phyloP scores from a whole-genome alignment of 30 jellyfish, hydroid and myxozoan species.

The Mastigias papua region DNA sequence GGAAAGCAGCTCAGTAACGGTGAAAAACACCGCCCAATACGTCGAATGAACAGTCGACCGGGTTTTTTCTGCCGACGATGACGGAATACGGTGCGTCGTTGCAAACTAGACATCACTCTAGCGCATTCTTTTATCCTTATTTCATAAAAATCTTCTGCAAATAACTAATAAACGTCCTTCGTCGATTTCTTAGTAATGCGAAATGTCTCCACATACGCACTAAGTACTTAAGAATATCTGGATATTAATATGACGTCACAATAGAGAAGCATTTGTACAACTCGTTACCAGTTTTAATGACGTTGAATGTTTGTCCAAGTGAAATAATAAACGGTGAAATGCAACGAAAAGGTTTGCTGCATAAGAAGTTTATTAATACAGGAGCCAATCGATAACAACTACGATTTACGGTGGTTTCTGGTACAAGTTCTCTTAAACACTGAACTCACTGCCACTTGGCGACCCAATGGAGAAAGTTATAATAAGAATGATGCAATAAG shows the following conservation, averaged over 20 bases:
- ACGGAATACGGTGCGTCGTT: constrained; percentile 33
- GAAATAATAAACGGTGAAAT: too few species aligned
- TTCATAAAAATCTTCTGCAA: not conserved
- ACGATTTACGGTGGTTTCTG: too few species aligned
- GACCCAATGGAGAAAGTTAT: too few species aligned
- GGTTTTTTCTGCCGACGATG: constrained; percentile 26
- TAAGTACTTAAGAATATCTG: not conserved
- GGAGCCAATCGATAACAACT: too few species aligned
- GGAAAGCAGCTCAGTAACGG: constrained; percentile 48
- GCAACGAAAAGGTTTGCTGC: too few species aligned
- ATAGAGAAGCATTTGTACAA: not conserved
- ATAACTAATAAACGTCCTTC: not conserved
- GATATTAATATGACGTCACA: not conserved
- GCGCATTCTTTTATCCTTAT: not conserved
- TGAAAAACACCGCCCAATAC: constrained; percentile 10
- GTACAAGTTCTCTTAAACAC: too few species aligned
- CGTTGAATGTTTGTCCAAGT: not conserved
- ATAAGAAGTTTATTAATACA: too few species aligned
- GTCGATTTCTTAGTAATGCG: constrained; percentile 12
- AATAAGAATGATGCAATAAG: too few species aligned
- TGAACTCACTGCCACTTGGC: too few species aligned
- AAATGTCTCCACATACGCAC: not conserved
- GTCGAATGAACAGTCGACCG: not conserved
- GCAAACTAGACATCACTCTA: constrained; percentile 32
- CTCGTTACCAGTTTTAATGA: not conserved